Evolutionary conservation across 2,797 vertebrate genomes (phyloP), one percentile per base, ranked within the genome.

Genomic region (Microcaecilia unicolor): DNA sequence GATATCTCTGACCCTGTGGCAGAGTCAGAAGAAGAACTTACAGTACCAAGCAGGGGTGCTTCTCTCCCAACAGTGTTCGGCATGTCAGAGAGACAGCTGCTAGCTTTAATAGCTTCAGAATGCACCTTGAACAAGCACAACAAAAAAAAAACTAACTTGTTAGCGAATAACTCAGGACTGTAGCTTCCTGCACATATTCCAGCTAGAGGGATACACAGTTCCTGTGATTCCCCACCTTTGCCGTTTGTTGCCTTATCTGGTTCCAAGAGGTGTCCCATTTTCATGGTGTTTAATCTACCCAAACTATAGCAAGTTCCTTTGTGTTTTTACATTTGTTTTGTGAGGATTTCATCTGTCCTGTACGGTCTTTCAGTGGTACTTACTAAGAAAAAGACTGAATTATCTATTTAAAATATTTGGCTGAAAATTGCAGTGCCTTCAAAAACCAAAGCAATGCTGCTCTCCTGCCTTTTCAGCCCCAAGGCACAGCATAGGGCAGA

Each of bases 241-340:
- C 45, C 37, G 17, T 9, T 1, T 30, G 22, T 15, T 33, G 29
- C 20, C 21, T 28, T 15, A 18, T 26, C 10, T 26, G 29, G 44
- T 31, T 36, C 28, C 7, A 31, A 34, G 20, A 40, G 32, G 39
- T 29, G 17, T 10, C 37, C 20, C 25, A 0, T 22, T n/a, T 7
- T 16, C 20, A 41, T 41, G 17, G 20, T 18, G 26, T 56, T 35
- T 49, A 35, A 31, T 41, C 34, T 36, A 44, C 27, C 28, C 41
- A 55, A 22, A 45, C 37, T 19, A 6, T 18, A 51, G 26, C 40
- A 31, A 50, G 11, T 39, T 33, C 10, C 20, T 28, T 33, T 20
- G 7, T 16, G 35, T 42, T 20, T 46, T 50, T 25, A 53, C 61
- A 55, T 61, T n/a, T 51, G 59, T 50, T 69, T n/a, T 41, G 37